phyloP scores from a whole-genome alignment of 2,797 vertebrate genomes.

The Carcharodon carcharias region DNA sequence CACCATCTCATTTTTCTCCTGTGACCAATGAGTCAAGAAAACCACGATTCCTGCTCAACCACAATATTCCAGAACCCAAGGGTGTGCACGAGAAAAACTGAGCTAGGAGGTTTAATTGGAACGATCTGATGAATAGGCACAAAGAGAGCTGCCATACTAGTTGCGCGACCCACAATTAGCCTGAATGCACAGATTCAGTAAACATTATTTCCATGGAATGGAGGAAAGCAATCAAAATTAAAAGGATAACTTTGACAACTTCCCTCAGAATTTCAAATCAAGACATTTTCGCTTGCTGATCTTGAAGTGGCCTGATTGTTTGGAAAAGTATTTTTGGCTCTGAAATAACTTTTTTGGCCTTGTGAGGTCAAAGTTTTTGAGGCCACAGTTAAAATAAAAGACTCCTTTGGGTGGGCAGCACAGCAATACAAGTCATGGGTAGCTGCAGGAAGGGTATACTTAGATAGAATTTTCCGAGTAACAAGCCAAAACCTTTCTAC shows the following conservation, averaged over 20 bases:
- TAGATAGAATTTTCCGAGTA: no score
- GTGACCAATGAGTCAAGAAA: background rate
- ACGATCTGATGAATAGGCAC: background rate
- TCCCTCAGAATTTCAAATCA: background rate
- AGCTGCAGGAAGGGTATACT: no score
- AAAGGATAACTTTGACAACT: background rate
- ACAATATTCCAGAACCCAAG: background rate
- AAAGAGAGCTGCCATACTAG: background rate
- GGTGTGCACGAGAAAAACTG: no score
- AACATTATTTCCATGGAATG: background rate
- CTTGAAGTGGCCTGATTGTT: background rate
- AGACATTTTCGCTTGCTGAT: background rate
- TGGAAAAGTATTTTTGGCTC: background rate
- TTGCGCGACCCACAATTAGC: background rate
- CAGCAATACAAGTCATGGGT: background rate
- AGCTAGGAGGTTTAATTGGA: background rate
- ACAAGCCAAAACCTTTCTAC: no score
- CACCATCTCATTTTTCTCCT: background rate
- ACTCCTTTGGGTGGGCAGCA: no score
- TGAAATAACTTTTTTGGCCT: background rate
- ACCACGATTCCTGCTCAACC: background rate
- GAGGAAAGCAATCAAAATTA: background rate
- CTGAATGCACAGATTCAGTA: background rate
- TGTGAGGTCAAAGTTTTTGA: background rate
- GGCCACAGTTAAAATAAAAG: background rate